phyloP scores from a whole-genome alignment of 2,797 vertebrate genomes.

The Gymnoscopelus braueri region DNA sequence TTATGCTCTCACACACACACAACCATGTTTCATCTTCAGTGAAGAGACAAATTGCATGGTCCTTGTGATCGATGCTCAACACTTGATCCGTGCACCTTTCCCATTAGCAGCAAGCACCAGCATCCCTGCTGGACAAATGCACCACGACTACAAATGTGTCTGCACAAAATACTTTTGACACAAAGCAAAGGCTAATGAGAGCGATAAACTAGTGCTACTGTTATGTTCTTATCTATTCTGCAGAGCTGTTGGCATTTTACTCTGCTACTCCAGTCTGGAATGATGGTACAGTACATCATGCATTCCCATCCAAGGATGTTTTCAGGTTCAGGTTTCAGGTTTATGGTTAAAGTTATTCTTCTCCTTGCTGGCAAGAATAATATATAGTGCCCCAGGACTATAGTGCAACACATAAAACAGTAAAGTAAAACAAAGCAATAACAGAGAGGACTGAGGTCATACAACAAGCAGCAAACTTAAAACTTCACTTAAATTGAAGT shows the following conservation, averaged over 20 bases:
- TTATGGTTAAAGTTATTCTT: not conserved
- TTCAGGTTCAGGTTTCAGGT: not conserved
- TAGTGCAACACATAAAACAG: no score
- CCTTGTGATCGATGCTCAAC: conserved; percentile 3
- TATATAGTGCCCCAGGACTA: no score
- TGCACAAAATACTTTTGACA: conserved; percentile 3
- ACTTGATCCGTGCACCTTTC: conserved; percentile 26
- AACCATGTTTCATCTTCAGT: not conserved
- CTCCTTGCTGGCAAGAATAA: not conserved
- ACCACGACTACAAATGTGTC: conserved; percentile 2
- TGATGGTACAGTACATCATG: not conserved
- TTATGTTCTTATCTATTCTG: conserved; percentile 17
- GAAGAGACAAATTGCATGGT: conserved; percentile 19
- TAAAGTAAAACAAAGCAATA: no score
- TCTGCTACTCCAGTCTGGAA: not conserved
- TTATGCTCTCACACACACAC: conserved; percentile 4
- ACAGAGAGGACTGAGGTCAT: no score
- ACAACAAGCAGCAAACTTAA: no score
- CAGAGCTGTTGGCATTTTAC: conserved; percentile 28
- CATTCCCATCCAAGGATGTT: not conserved
- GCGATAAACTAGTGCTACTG: not conserved
- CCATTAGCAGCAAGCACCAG: conserved; percentile 7
- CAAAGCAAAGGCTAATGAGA: conserved; percentile 23
- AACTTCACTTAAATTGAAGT: no score
- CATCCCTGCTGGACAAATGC: not conserved